Base-by-base conservation (phyloP, 2,113 vertebrate species). In the Tetrao urogallus region DNA sequence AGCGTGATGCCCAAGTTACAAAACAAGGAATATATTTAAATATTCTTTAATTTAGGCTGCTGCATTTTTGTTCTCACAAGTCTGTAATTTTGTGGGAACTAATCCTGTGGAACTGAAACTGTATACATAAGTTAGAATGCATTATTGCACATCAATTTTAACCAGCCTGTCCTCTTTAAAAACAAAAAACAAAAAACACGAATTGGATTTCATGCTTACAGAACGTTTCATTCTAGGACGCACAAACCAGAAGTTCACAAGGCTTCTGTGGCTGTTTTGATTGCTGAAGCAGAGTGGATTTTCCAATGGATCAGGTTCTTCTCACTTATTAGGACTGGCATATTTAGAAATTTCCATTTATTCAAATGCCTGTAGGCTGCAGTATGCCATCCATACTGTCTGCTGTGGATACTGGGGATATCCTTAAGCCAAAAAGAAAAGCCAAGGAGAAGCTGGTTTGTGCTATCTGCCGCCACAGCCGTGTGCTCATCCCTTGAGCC, bases 1-100 rank as follows among this genome's bases (percentile, higher is more conserved):
- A 91, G 92, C 72, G 82, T 34, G 64, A 83, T 83, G 63, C 85
- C 86, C 89, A 85, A 65, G 42, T 43, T 84, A 89, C 63, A 92
- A 93, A 94, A 63, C 64, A 65, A 91, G 82, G 36, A 73, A 71
- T 80, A 83, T 80, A 61, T 90, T 96, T 96, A 89, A 95, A 84
- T 45, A 91, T 73, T 66, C 82, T 96, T 96, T 89, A 66, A 92
- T 86, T 34, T 93, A 92, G 74, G 74, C 66, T 94, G 79, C 73
- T 86, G 84, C 47, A 82, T 86, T 89, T 96, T 73, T 60, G 88
- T 88, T 92, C 92, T 96, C 76, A 66, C 12, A 86, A 50, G 63
- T 92, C 95, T 95, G 30, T 89, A 92, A 92, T 95, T 97, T 96
- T 74, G 10, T 86, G 80, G 88, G 89, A 93, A 89, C 80, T 93